Evolutionary conservation across 2,888 invertebrate genomes (phyloP).

Genomic region (Plutella xylostella): DNA sequence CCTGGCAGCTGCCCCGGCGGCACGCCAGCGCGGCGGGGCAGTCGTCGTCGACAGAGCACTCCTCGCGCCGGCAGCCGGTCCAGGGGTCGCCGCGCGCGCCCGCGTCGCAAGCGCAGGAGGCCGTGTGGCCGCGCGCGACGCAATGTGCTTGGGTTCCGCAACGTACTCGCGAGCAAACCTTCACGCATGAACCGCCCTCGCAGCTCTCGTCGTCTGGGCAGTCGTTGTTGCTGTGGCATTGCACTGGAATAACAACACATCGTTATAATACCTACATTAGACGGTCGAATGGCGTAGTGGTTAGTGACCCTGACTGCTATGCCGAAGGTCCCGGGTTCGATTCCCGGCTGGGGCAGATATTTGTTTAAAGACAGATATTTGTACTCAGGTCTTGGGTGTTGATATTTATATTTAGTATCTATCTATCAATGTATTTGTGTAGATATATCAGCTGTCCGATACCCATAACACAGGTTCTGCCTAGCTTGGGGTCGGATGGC

Average conservation of each 20-base stretch:
- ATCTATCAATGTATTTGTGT: not conserved
- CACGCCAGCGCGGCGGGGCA: constrained; percentile 86
- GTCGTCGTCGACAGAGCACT: constrained; percentile 81
- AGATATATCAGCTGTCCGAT: too few species aligned
- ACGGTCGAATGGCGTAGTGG: too few species aligned
- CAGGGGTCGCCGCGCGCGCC: constrained; percentile 85
- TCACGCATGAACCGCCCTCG: constrained; percentile 82
- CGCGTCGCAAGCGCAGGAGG: constrained; percentile 81
- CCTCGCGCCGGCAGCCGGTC: constrained; percentile 79
- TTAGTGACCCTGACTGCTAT: too few species aligned
- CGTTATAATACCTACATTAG: not conserved
- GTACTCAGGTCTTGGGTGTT: too few species aligned
- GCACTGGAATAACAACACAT: constrained; percentile 61
- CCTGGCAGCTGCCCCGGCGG: constrained; percentile 79
- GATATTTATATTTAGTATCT: too few species aligned
- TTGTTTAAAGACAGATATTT: too few species aligned
- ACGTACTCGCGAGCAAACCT: constrained; percentile 82
- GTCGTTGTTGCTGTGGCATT: constrained; percentile 87
- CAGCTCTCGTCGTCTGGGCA: constrained; percentile 87
- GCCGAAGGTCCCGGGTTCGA: too few species aligned
- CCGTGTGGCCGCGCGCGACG: constrained; percentile 80
- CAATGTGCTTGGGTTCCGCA: constrained; percentile 87
- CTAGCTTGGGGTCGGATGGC: too few species aligned
- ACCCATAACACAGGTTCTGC: too few species aligned
- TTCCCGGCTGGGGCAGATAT: too few species aligned